Conservation (phyloP, 2,113 vertebrate species). For the Daboia siamensis region DNA sequence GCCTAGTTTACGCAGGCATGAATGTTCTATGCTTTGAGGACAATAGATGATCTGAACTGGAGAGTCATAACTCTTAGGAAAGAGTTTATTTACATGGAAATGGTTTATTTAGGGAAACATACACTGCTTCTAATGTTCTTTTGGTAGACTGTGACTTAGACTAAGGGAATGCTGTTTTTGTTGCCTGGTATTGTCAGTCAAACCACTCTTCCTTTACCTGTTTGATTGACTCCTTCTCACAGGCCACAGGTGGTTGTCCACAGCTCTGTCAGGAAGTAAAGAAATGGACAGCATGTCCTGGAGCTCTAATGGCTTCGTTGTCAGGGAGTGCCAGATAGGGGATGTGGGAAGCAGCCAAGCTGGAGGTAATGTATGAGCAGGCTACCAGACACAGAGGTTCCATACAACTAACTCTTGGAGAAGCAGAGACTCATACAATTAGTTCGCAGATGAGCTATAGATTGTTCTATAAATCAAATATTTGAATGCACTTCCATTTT, state of each 20-base stretch:
- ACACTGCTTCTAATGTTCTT: neutral
- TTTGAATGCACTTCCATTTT: neutral
- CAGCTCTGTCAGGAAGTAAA: slow-evolving; percentile 19
- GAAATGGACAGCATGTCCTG: neutral
- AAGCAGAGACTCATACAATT: neutral
- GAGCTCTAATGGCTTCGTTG: slow-evolving; percentile 4
- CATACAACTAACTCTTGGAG: neutral
- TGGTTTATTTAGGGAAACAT: neutral
- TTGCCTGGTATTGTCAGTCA: neutral
- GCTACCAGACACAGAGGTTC: neutral
- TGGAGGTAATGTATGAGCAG: slow-evolving; percentile 17
- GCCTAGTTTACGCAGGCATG: too few species aligned
- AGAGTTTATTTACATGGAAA: neutral
- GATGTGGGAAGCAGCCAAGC: slow-evolving; percentile 7
- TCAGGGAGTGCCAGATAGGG: slow-evolving; percentile 12
- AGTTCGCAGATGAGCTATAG: neutral
- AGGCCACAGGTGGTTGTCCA: slow-evolving; percentile 9
- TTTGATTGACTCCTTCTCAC: slow-evolving; percentile 9
- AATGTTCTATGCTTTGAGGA: neutral
- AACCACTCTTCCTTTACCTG: slow-evolving; percentile 2
- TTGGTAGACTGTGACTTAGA: neutral
- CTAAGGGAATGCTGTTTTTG: neutral
- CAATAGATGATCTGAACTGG: neutral
- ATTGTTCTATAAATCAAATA: neutral
- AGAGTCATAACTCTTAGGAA: neutral